Evolutionary conservation across 2,797 vertebrate species (phyloP).

Genomic region (Pantherophis alleghaniensis): DNA sequence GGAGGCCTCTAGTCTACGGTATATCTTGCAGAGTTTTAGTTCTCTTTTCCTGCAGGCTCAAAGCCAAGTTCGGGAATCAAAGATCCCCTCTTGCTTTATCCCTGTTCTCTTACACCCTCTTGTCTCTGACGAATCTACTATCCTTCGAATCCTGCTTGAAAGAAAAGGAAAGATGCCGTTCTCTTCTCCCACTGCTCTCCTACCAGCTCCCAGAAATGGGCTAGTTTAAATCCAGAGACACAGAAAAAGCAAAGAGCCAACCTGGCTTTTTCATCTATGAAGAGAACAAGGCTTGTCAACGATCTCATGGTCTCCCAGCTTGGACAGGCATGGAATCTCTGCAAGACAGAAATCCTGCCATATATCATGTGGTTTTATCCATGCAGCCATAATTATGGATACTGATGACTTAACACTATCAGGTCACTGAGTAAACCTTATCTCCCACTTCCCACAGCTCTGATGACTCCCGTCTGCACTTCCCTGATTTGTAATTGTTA

Average conservation of each 20-base stretch:
- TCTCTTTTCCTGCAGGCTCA: not conserved
- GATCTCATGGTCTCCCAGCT: not conserved
- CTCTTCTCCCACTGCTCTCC: not conserved
- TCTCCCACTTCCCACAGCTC: not conserved
- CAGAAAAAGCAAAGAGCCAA: not conserved
- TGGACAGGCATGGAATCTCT: not conserved
- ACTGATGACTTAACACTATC: not conserved
- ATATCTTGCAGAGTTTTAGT: not conserved
- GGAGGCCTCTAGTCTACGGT: not conserved
- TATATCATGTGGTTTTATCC: not conserved
- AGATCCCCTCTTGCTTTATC: not conserved
- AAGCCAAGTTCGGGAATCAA: not conserved
- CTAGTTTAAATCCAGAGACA: not conserved
- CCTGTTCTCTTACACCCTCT: not conserved
- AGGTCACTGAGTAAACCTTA: not conserved
- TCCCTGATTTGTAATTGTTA: not conserved
- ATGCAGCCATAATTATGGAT: not conserved
- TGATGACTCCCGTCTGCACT: not conserved
- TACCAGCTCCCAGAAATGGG: not conserved
- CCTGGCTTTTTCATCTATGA: not conserved
- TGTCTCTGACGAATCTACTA: not conserved
- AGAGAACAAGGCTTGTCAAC: not conserved
- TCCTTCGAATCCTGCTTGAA: not conserved
- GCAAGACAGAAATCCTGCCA: not conserved
- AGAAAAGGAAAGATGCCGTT: not conserved